Evolutionary conservation across 2,888 invertebrate genomes (phyloP).

Genomic region (Epirrhoe alternata): DNA sequence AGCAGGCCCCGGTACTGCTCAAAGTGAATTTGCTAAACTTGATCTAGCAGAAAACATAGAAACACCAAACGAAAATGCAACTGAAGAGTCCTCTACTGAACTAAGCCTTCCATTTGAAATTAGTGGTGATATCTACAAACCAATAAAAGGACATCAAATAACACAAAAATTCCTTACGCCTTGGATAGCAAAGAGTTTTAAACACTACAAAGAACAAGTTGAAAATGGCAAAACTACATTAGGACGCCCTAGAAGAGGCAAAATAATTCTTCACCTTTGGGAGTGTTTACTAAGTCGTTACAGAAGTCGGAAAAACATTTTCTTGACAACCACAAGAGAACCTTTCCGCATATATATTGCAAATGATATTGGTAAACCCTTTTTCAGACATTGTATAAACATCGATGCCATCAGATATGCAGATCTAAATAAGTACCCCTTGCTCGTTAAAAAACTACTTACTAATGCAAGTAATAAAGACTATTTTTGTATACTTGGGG

Average conservation of each 20-base stretch:
- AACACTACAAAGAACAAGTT: constrained; percentile 62
- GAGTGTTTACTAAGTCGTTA: constrained; percentile 71
- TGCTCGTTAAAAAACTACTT: constrained; percentile 70
- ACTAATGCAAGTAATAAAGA: constrained; percentile 67
- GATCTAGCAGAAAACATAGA: neutral
- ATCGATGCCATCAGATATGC: constrained; percentile 67
- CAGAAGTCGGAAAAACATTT: constrained; percentile 67
- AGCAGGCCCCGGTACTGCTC: neutral
- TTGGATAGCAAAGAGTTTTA: constrained; percentile 73
- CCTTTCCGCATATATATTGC: constrained; percentile 74
- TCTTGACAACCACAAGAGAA: constrained; percentile 61
- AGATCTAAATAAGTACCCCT: constrained; percentile 69
- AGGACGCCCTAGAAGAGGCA: constrained; percentile 48
- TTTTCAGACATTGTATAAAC: constrained; percentile 68
- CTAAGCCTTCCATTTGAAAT: constrained; percentile 29
- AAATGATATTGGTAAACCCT: constrained; percentile 55
- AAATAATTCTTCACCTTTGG: constrained; percentile 51
- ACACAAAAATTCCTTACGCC: constrained; percentile 51
- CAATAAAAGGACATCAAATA: constrained; percentile 20
- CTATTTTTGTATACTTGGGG: constrained; percentile 73
- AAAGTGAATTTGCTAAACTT: neutral
- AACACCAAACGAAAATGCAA: constrained; percentile 8
- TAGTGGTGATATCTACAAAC: constrained; percentile 30
- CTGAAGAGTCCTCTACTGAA: neutral
- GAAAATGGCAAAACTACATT: constrained; percentile 61